phyloP scores from a whole-genome alignment of 1,140 invertebrate genomes.

The Trachymyrmex septentrionalis region DNA sequence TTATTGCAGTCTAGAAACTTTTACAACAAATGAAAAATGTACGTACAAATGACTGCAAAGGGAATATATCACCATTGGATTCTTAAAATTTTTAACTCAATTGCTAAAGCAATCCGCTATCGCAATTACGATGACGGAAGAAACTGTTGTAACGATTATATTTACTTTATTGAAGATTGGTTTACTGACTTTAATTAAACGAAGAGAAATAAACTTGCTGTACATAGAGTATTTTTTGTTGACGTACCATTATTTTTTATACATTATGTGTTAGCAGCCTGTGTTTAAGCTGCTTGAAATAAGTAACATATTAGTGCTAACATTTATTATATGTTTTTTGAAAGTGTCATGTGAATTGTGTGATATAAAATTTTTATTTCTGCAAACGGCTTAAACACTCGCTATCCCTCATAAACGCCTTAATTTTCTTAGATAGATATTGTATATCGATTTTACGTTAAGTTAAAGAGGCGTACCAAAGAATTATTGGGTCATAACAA shows the following conservation, averaged over 20 bases:
- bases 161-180: slow-evolving; percentile 77
- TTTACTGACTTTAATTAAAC: slow-evolving; percentile 80
- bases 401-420: slow-evolving; percentile 62
- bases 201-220: slow-evolving; percentile 83
- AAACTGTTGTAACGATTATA: slow-evolving; percentile 79
- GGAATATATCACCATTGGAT: slow-evolving; percentile 74
- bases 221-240: slow-evolving; percentile 85
- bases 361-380: slow-evolving; percentile 7
- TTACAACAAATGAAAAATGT: slow-evolving; percentile 1
- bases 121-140: slow-evolving; percentile 63
- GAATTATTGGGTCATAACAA: slow-evolving; percentile 64
- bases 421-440: slow-evolving; percentile 56
- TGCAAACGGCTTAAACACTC: slow-evolving; percentile 72
- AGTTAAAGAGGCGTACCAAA: slow-evolving; percentile 51
- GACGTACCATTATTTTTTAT: slow-evolving; percentile 82
- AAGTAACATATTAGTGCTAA: neutral
- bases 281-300: slow-evolving; percentile 73
- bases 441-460: slow-evolving; percentile 46
- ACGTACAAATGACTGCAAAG: slow-evolving; percentile 1
- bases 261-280: slow-evolving; percentile 66
- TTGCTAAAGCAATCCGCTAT: slow-evolving; percentile 64
- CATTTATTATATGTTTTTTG: slow-evolving; percentile 1
- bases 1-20: slow-evolving; percentile 24
- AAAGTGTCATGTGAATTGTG: slow-evolving; percentile 23
- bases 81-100: slow-evolving; percentile 79